Evolutionary conservation across 2,888 invertebrate species (phyloP), one percentile per base, ranked within the genome.

Genomic region (Ypsolopha scabrella): DNA sequence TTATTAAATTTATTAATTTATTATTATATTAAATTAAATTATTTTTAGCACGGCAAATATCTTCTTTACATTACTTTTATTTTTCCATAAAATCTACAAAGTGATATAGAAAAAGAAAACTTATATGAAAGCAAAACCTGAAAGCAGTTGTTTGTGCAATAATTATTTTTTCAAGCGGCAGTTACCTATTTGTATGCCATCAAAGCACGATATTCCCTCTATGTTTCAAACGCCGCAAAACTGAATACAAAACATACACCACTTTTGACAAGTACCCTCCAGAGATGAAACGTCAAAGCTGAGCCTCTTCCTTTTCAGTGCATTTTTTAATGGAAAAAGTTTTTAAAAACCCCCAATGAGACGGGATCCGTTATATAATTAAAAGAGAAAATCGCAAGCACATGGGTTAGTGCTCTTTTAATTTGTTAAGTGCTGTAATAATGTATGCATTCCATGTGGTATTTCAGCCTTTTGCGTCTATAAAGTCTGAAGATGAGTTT

Each of bases 281-380:
- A 53, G 44, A 63, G 62, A 66, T 68, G 65, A 69, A 67, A 70
- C 71, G 69, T 80, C 81, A 82, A 83, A 83, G 81, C 66, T 24
- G 24, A 24, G 24, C 24, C n/a, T 55, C 80, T 79, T 83, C 82
- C 81, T 80, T 78, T 83, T 82, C 75, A 82, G 70, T 72, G 70
- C 68, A 66, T 47, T 47, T 71, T 76, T 69, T 71, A 64, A 63
- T 71, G 70, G 68, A 67, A 68, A 67, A 61, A 64, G 59, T 37
- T 37, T 14, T 47, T 14, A 24, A 24, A 24, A 24, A 24, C 24
- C 24, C 24, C 24, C 24, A 24, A 24, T 24, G 24, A 9, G 37
- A 37, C 14, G 4, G 37, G 14, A 36, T 47, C n/a, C n/a, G 11
- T 14, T 43, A 43, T 8, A 43, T 43, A 43, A 43, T 43, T 43